Base-by-base conservation (phyloP, 1,140 invertebrate species). In the Ceratosolen fusciceps region DNA sequence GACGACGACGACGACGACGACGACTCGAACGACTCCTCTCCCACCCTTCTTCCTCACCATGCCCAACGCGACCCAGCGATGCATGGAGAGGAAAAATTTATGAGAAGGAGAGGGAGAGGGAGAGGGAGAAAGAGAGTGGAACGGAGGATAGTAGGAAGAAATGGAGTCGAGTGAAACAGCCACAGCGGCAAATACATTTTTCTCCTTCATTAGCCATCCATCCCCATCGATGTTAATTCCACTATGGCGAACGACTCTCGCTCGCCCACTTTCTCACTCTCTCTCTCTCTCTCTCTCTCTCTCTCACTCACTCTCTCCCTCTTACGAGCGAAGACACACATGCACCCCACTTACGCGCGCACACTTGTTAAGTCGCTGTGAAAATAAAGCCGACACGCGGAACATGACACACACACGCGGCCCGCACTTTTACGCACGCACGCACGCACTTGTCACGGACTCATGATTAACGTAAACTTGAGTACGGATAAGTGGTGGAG, bases 381-480 rank as follows among this genome's bases (percentile, higher is more conserved):
- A 37, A 67, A 39, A 39, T 10, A 3, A 39, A 39, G 21, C 62
- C 34, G 19, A 8, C 62, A n/a, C 62, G 21, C 62, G 24, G 10
- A 39, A 60, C 31, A 16, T 21, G 4, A 52, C 39, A 43, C 39
- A 43, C 39, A 43, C 72, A 16, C 72, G 60, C 56, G 12, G 31
- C 14, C 26, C 56, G 43, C 56, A 74, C 54, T 47, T 62, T 5
- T n/a, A 58, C 72, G 24, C 72, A 74, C 56, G 12, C 72, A 58
- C 26, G 31, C 14, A 43, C 56, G 43, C 56, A 74, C 54, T 47
- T 62, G 14, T 60, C n/a, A 34, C n/a, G 21, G 10, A n/a, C 7
- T 37, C 1, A 65, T 10, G 7, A n/a, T 10, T 54, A 70, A 70
- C 9, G n/a, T 31, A 34, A 21, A 54, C n/a, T 34, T 52, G 2